Base-by-base conservation (phyloP, 2,797 vertebrate species). In the Chaunax sp. region DNA sequence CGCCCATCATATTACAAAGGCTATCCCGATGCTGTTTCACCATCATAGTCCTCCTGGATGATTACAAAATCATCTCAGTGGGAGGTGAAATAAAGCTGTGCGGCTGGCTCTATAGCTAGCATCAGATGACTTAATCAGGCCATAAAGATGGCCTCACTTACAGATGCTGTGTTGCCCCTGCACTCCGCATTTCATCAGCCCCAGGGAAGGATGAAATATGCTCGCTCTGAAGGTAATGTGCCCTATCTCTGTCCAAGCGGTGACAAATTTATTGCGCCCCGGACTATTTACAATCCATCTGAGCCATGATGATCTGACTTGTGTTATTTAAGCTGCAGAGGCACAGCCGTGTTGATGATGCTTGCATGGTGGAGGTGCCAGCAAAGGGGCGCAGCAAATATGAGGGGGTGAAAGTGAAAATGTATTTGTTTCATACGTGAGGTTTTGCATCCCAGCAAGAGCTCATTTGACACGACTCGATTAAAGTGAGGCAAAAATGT, bases 191-290 rank as follows among this genome's bases (percentile, higher is more conserved):
- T 91, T 90, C 84, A 90, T 92, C 91, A 89, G 87, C 87, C 89
- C 84, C 58, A 67, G 84, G 87, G 86, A 90, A 78, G 78, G 81
- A 81, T 92, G 91, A 93, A 91, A 93, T 92, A 93, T 90, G 83
- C 82, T 84, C 77, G 83, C 64, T 83, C 85, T 86, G 91, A 93
- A 93, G 89, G 87, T 90, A 92, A 92, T 92, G 90, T 87, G 88
- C 89, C 90, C 92, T 85, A 91, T 92, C 92, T 91, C 88, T 86
- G 90, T 92, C 88, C 79, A 63, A 59, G 80, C 66, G 47, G 69
- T 82, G 89, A 84, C 86, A 89, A 87, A 93, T 93, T 89, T 93
- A 92, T 94, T 67, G 64, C 79, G 79, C 64, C 71, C 78, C 82
- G 52, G 55, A 75, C 85, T 89, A 91, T 93, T 93, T 93, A 93